These are phyloP conservation scores for Procambarus clarkii DNA, from an alignment of 1,140 invertebrate species.

Conservation along the genomic window DNA sequence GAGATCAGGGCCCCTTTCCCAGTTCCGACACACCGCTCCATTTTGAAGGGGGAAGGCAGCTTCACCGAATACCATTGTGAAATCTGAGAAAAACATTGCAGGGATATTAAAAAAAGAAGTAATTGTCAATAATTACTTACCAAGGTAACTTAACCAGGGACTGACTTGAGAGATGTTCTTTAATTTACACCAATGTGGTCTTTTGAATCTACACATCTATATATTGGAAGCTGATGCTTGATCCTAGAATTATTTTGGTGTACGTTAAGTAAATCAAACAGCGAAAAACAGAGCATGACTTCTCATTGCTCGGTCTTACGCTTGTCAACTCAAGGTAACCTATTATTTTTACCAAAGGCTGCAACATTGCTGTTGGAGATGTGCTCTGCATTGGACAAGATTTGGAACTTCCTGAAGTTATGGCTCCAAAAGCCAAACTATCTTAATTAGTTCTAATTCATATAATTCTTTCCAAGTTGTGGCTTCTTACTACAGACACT, in stretches of 20 bases:
- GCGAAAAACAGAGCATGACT: constrained; percentile 5
- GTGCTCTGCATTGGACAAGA: background rate
- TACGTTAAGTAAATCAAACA: background rate
- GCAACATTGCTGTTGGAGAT: background rate
- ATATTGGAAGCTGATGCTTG: background rate
- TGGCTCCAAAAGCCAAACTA: constrained; percentile 1
- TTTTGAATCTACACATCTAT: background rate
- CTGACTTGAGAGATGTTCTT: background rate
- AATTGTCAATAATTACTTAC: background rate
- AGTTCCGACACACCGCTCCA: background rate
- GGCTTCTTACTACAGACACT: background rate
- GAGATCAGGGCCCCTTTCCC: background rate
- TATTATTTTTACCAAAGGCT: constrained; percentile 1
- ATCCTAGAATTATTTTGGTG: background rate
- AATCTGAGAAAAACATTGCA: background rate
- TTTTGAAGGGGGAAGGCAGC: background rate
- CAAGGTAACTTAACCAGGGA: background rate
- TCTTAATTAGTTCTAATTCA: background rate
- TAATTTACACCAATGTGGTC: background rate
- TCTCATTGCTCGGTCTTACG: constrained; percentile 1
- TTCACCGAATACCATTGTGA: background rate
- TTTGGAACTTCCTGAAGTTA: background rate
- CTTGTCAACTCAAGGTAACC: background rate
- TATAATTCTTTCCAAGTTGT: background rate
- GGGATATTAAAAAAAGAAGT: background rate